phyloP scores from a whole-genome alignment of 2,113 vertebrate genomes.

The Ochotona princeps region DNA sequence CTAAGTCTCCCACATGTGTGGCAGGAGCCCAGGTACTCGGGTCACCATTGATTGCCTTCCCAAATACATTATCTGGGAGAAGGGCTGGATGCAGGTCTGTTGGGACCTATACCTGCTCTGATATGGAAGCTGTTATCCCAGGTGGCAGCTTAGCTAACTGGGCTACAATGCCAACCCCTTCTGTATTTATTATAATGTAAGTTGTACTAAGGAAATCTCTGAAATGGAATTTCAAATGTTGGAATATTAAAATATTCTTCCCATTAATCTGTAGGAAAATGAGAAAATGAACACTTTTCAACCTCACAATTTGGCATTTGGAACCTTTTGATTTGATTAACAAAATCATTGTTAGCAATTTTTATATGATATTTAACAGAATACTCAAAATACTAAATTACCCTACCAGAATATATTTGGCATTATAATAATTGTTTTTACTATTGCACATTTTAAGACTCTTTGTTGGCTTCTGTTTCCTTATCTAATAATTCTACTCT shows the following conservation, averaged over 20 bases:
- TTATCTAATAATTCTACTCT: neutral
- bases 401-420: neutral
- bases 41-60: no score
- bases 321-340: neutral
- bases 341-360: neutral
- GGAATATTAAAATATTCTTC: neutral
- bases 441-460: constrained; percentile 12
- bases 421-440: neutral
- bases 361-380: neutral
- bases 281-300: neutral
- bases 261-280: neutral
- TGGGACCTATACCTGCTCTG: no score
- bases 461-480: neutral
- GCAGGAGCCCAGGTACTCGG: no score
- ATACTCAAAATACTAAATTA: neutral
- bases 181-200: neutral
- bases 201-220: neutral
- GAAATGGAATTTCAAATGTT: neutral
- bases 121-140: no score
- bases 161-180: no score
- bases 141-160: no score
- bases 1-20: no score
- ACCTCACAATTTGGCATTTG: neutral
- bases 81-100: no score
- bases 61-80: no score